Base-by-base conservation (phyloP, 2,113 vertebrate species). In the Tyrannus savana region DNA sequence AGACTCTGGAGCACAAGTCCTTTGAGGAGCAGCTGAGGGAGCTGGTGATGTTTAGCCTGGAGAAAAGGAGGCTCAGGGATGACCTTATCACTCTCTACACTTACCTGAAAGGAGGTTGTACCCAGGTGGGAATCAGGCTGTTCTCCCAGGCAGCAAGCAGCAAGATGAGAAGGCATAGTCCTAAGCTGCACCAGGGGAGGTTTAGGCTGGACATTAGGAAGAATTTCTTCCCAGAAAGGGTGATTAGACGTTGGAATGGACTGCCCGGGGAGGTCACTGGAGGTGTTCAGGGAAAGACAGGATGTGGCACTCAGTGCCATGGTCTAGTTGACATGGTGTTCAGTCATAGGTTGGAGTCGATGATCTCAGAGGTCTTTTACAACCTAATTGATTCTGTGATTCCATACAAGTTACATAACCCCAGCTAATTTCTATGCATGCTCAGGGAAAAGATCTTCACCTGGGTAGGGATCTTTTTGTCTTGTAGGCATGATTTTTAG, bases 331-430 rank as follows among this genome's bases (percentile, higher is more conserved):
- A 19, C 21, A 23, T 8, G 9, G 12, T 35, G 19, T 41, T 55
- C 13, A 14, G n/a, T 62, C 17, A 7, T 31, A 0, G 0, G 27
- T 62, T 27, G 12, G 47, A 55, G 14, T 83, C 0, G 0, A 12
- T 62, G 16, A 16, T 63, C 41, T 49, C 19, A 37, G 55, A 75
- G 55, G 25, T 30, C 63, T 49, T 83, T 76, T 37, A 19, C 55
- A 63, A 7, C 22, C 25, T 37, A 4, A 55, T 76, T 75, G 47
- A 17, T 39, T 42, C 39, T 41, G 14, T 62, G 25, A 53, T 68
- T 82, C 46, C 25, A 2, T 47, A 30, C n/a, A 76, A 31, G 62
- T 69, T 62, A 30, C 24, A 7, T 60, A 21, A 68, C 7, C 21
- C 24, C 46, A 68, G 3, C 46, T 76, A 53, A 47, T 16, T 60